These are phyloP conservation scores for Tinamus guttatus DNA, from an alignment of 2,113 vertebrate genomes.

Conservation along the genomic window DNA sequence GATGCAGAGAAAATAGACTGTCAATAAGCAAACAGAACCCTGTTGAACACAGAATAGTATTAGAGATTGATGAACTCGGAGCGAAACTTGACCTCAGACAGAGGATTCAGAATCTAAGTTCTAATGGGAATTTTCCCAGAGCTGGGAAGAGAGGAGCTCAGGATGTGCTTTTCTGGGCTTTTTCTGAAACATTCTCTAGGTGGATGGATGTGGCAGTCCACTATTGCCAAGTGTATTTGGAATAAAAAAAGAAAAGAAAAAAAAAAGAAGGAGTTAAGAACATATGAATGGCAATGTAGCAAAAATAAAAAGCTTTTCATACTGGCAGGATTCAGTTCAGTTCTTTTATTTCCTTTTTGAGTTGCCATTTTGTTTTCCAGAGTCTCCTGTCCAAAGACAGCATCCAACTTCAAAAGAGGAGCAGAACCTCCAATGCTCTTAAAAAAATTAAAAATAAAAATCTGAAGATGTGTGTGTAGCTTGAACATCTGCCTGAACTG, in stretches of 20 bases:
- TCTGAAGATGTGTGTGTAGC: not conserved
- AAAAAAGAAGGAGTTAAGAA: not conserved
- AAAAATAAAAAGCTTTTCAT: not conserved
- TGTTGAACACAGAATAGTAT: not conserved
- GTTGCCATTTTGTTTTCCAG: not conserved
- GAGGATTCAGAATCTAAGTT: not conserved
- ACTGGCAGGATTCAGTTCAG: not conserved
- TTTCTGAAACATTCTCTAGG: not conserved
- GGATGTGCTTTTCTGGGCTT: not conserved
- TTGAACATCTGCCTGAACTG: not conserved
- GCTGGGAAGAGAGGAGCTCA: not conserved
- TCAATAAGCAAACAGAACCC: not conserved
- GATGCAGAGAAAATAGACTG: not conserved
- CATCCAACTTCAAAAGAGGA: not conserved
- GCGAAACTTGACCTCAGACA: not conserved
- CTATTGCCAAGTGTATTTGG: not conserved
- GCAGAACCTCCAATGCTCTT: not conserved
- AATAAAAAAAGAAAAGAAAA: not conserved
- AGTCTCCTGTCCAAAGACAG: not conserved
- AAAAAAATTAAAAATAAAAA: not conserved
- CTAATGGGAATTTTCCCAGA: conserved; percentile 7
- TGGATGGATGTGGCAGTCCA: not conserved
- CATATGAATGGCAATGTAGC: not conserved
- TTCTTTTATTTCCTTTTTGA: not conserved
- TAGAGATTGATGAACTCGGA: not conserved